A percentile compares a stretch with the other conserved stretches of the same genome.
phyloP scores from a whole-genome alignment of 2,888 invertebrate genomes.

The Amblyjoppa proteus region DNA sequence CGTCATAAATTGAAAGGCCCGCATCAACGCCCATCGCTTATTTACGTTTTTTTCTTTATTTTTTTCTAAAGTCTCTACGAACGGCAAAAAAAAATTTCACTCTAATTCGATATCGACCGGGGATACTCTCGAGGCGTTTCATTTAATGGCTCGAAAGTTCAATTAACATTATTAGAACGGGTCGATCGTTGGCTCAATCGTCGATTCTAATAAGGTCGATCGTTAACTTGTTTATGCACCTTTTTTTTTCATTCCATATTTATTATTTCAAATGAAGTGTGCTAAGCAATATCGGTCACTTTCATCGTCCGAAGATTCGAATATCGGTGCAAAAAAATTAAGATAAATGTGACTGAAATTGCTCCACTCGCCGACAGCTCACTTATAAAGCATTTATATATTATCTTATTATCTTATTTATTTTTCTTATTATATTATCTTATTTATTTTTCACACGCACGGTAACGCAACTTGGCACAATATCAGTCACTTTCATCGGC shows the following conservation, averaged over 20 bases:
- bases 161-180: background rate
- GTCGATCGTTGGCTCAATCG: background rate
- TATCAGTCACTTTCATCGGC: background rate
- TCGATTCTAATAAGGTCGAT: background rate
- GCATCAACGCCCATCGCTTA: conserved; percentile 8
- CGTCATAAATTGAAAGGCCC: conserved; percentile 46
- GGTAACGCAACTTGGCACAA: no score
- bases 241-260: conserved; percentile 3
- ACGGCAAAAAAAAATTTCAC: conserved; percentile 23
- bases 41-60: background rate
- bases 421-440: no score
- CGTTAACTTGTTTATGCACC: background rate
- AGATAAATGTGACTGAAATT: background rate
- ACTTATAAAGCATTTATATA: no score
- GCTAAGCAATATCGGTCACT: background rate
- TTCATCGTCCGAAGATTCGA: background rate
- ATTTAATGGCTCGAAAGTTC: background rate
- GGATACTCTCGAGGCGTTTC: background rate
- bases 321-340: background rate
- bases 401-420: no score
- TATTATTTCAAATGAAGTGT: background rate
- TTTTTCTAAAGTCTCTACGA: background rate
- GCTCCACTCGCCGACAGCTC: no score
- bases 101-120: conserved; percentile 3
- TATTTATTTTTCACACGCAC: no score